These are phyloP conservation scores for Leptura quadrifasciata DNA, from an alignment of 2,888 invertebrate genomes.

Conservation along the genomic window DNA sequence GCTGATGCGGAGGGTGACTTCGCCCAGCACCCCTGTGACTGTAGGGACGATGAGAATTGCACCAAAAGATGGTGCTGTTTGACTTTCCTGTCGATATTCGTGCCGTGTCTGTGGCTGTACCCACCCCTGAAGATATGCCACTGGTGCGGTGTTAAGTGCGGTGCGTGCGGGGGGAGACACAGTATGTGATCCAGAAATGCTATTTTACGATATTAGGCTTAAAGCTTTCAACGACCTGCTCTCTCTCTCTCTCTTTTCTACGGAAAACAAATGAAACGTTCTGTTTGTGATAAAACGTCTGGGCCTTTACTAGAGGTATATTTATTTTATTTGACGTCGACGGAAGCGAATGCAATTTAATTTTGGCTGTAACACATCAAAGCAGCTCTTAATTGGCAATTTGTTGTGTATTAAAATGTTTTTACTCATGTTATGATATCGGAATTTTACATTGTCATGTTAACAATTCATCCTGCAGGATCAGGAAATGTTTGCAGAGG, in stretches of 20 bases:
- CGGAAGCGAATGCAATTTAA: no score
- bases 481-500: no score
- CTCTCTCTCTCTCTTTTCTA: slow-evolving; percentile 21
- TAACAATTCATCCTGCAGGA: no score
- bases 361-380: no score
- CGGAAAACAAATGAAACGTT: slow-evolving; percentile 12
- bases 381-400: no score
- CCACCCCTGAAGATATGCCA: slow-evolving; percentile 90
- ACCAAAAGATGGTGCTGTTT: slow-evolving; percentile 91
- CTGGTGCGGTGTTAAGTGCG: slow-evolving; percentile 87
- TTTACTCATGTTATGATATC: no score
- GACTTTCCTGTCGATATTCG: slow-evolving; percentile 88
- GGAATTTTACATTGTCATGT: no score
- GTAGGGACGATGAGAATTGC: slow-evolving; percentile 83
- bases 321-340: background rate
- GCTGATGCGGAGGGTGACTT: slow-evolving; percentile 93
- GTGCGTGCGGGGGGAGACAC: slow-evolving; percentile 90
- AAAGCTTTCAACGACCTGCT: slow-evolving; percentile 41
- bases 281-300: slow-evolving; percentile 29
- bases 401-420: no score
- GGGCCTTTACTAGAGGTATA: slow-evolving; percentile 12
- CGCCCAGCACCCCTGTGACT: slow-evolving; percentile 89
- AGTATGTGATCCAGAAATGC: slow-evolving; percentile 69
- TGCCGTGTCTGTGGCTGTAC: slow-evolving; percentile 97
- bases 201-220: slow-evolving; percentile 68